Evolutionary conservation across 2,113 vertebrate species (phyloP).

Genomic region (Miniopterus natalensis): DNA sequence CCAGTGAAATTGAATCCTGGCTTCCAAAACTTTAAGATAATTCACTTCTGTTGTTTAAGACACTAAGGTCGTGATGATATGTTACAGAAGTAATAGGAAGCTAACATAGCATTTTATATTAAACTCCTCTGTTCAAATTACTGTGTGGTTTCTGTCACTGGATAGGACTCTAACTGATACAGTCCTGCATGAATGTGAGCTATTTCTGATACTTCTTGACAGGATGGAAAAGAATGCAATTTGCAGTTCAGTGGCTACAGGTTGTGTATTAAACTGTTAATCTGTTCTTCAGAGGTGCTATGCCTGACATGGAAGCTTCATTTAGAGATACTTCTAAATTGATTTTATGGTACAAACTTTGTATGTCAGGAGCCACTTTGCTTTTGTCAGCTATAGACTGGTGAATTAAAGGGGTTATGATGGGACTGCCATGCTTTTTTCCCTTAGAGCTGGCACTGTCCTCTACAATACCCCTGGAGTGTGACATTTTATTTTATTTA

Average conservation of each 20-base stretch:
- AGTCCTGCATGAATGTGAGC: not conserved
- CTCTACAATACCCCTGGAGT: not conserved
- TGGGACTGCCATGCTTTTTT: not conserved
- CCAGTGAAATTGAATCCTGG: not conserved
- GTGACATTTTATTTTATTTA: not conserved
- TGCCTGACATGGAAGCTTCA: not conserved
- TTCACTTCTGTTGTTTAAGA: not conserved
- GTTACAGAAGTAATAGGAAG: not conserved
- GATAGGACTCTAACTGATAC: not conserved
- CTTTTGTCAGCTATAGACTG: not conserved
- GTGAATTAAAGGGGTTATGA: not conserved
- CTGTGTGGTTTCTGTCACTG: not conserved
- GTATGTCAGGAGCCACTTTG: not conserved
- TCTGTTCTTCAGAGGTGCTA: not conserved
- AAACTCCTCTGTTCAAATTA: not conserved
- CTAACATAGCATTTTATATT: not conserved
- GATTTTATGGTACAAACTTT: not conserved
- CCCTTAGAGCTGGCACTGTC: not conserved
- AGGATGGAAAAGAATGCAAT: not conserved
- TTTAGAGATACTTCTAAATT: not conserved
- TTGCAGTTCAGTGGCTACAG: not conserved
- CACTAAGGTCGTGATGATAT: not conserved
- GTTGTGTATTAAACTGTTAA: not conserved
- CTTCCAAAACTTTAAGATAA: not conserved
- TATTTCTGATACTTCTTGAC: not conserved